Evolutionary conservation across 2,113 vertebrate species (phyloP), one percentile per base, ranked within the genome.

Genomic region (Engraulis encrasicolus): DNA sequence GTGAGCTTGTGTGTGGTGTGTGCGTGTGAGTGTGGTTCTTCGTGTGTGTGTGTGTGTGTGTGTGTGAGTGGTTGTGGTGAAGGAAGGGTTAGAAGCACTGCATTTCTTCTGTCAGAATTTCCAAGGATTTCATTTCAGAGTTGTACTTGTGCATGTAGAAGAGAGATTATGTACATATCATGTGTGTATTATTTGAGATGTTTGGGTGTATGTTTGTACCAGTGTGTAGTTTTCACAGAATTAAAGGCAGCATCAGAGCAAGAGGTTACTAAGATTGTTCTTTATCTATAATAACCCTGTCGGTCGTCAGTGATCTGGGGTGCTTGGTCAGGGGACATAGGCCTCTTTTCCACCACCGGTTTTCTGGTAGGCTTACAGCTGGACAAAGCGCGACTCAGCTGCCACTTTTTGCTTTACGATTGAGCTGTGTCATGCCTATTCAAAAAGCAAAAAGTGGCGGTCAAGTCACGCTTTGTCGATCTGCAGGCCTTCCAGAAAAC

Each of bases 51-150:
- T 34, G 61, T 66, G n/a, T 31, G 58, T 31, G 27, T 2, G 61
- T 11, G 61, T 11, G 9, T 45, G 40, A 45, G 40, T 45, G 58
- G 61, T 34, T 31, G 61, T 71, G 52, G 20, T n/a, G 20, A n/a
- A 74, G 15, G 1, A 34, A 12, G 12, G 66, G 66, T 31, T 11
- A 36, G 66, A 74, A 5, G 66, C 31, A 74, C 66, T 74, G 66
- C 66, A 36, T 74, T n/a, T 74, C 27, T 74, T 17, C 66, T 74
- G 31, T 74, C 27, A 74, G 66, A 74, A 34, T 74, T 74, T 74
- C 66, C 14, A 74, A 74, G 66, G 27, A 74, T 74, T 74, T 74
- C 66, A 66, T 66, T 66, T 66, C 58, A 66, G 58, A 74, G 66
- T 34, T 12, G n/a, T 66, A 27, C 31, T 11, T 66, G 61, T 31